Evolutionary conservation across 2,113 vertebrate genomes (phyloP), one percentile per base, ranked within the genome.

Genomic region (Anoplopoma fimbria): DNA sequence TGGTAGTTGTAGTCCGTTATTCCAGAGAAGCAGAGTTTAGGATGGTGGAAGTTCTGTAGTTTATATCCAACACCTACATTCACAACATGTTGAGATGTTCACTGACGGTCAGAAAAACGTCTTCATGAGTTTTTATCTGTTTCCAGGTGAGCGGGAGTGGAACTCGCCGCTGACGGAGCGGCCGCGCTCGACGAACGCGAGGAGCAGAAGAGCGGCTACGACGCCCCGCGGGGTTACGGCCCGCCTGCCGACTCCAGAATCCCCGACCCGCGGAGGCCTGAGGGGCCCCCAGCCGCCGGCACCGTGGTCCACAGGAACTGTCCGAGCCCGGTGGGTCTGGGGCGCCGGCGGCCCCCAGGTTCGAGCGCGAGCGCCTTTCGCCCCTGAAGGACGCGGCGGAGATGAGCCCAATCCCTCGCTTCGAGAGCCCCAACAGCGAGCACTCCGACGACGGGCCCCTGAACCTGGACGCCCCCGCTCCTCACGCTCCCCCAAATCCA

Each of bases 221-320:
- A 97, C 64, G 93, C 95, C 4, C 97, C 96, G 33, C 95, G 95
- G 61, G 94, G 96, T 73, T 96, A 96, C 85, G 94, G 86, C 8
- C 75, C 69, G 1, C 19, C 85, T 0, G 61, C 53, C 0, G 90
- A 92, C 89, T 51, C 81, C 33, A 84, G 91, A 12, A 77, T 21
- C 10, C 78, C 89, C 0, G 94, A 94, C 29, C 83, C 85, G 0
- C 88, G 93, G 14, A 86, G 93, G 61, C 88, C 62, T 0, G 93
- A 95, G 4, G 91, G 83, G 0, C 55, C 81, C 23, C 49, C 80
- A 0, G 82, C 89, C 1, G 29, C 81, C 0, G 73, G 84, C n/a
- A 55, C 87, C 0, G 71, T 72, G 6, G 84, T 83, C 23, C 90
- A 79, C 86, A 89, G 93, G 85, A 94, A 86, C 73, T 92, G 93